Evolutionary conservation across 37 sponge, comb jelly and placozoan genomes (phyloP), one percentile per base, ranked within the genome.

Genomic region (Haliclona indistincta): DNA sequence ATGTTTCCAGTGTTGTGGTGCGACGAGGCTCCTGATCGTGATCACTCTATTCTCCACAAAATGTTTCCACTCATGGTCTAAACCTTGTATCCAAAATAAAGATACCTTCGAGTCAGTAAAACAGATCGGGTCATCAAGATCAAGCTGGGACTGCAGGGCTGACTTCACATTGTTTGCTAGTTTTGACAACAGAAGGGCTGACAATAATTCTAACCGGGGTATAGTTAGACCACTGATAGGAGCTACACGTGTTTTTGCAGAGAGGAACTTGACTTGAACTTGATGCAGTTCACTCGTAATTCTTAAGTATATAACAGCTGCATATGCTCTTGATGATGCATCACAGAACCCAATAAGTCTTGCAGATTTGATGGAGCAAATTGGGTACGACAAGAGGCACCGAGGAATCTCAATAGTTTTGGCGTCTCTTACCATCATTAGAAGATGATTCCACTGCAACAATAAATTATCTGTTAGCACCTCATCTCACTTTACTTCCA

Each of bases 241-340:
- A 39, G 75, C 43, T 4, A 74, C 75, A 49, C 75, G 42, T 5
- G 75, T 74, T 8, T 66, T 66, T 5, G 67, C 67, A 30, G 58
- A 40, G 38, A 72, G 20, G 32, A 72, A 72, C 40, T 32, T 53
- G 19, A 55, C 58, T 11, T 26, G 22, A 13, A 37, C 19, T 8
- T 38, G 10, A 22, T 23, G 25, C 25, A 8, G 7, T 10, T 22
- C 62, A 60, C 7, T 29, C 25, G 33, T 41, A 13, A 65, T 28
- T 7, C 8, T 11, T 22, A 65, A 17, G 54, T 72, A 54, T 20
- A 72, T 58, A 22, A 72, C 73, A 54, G 73, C 58, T 25, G 73
- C 73, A 36, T 72, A 72, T 29, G 73, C 73, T 32, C 33, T 54
- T 37, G 7, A 13, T 13, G 58, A 72, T 4, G 73, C 73, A 32